Evolutionary conservation across 2,797 vertebrate genomes (phyloP), one percentile per base, ranked within the genome.

Genomic region (Falco novaeseelandiae): DNA sequence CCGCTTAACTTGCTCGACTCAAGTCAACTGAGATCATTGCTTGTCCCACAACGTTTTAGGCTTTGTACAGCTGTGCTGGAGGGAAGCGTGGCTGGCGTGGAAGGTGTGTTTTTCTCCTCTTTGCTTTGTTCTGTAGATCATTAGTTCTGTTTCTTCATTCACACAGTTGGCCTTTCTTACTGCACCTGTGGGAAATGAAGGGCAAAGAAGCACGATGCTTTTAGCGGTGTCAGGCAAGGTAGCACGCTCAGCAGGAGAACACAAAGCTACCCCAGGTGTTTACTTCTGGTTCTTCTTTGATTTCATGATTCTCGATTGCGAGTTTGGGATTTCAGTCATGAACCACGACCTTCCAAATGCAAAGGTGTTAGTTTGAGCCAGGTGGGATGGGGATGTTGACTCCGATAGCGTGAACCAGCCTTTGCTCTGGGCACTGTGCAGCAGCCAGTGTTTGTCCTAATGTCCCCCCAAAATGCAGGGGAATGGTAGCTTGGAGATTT

Each of bases 311-410:
- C 27, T 38, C 12, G 27, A 25, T 13, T 6, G 44, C 7, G 14
- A 12, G 21, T 30, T 77, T 77, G 71, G 77, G 72, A n/a, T 69
- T 78, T 58, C 27, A 10, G 34, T 32, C 7, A 1, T 8, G 23
- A 78, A 8, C 10, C 22, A 0, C 5, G 30, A 14, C 26, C 48
- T 36, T 23, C 18, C n/a, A 26, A 32, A 36, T 2, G 8, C 36
- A 40, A 27, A 36, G 20, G 18, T 13, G 23, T 59, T 36, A 4
- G 16, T 36, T n/a, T 21, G 52, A 49, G 12, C 55, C 20, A 6
- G 49, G 48, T 2, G 7, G 42, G 51, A 54, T 0, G 1, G 52
- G 51, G 73, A n/a, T 0, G 0, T 27, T 14, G 73, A 5, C 49
- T 52, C 15, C 0, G 2, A 18, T 6, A 72, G 21, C 36, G 10